phyloP scores from a whole-genome alignment of 2,888 invertebrate species.

The Labia minor region DNA sequence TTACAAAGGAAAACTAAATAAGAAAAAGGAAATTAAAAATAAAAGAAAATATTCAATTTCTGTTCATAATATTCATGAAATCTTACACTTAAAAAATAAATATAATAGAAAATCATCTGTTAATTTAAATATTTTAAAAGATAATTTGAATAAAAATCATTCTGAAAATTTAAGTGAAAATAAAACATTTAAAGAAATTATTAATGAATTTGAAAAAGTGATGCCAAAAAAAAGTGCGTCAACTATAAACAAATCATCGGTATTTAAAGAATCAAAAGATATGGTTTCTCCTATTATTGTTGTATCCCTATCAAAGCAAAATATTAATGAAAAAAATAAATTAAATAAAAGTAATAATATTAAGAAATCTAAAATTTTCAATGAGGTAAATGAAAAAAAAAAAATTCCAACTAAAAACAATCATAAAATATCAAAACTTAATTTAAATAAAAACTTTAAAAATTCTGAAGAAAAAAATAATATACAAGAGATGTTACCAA shows the following conservation, averaged over 20 bases:
- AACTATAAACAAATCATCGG: background rate
- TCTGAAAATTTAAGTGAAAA: background rate
- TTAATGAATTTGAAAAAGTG: background rate
- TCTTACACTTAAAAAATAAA: background rate
- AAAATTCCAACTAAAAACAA: background rate
- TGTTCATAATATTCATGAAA: background rate
- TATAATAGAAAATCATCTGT: background rate
- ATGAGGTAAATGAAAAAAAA: background rate
- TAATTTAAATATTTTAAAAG: background rate
- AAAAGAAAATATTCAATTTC: background rate
- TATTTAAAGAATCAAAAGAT: background rate
- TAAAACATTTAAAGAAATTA: background rate
- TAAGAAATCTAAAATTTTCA: background rate
- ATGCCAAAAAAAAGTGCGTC: background rate
- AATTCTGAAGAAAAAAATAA: background rate
- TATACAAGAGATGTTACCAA: background rate
- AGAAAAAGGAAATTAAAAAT: background rate
- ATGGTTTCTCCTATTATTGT: background rate
- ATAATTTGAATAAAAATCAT: background rate
- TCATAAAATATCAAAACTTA: background rate
- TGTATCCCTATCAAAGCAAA: background rate
- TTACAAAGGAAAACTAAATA: background rate
- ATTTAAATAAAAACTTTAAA: background rate
- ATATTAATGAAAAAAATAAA: background rate
- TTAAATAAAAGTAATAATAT: background rate